A percentile compares a stretch with the other conserved stretches of the same genome.
Conservation (phyloP, 2,888 invertebrate genomes). For the Catocala nupta region DNA sequence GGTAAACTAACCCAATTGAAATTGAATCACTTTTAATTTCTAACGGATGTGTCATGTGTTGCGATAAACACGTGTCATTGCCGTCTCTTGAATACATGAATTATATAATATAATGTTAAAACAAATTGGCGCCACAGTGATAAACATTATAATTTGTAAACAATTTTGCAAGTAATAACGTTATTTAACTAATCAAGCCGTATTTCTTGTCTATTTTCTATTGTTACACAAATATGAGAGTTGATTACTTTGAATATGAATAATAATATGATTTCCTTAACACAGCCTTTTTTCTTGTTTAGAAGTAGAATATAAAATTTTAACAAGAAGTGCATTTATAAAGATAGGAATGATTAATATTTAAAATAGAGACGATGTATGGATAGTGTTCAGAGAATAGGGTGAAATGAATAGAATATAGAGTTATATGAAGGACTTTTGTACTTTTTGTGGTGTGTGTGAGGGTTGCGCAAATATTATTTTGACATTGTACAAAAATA, state of each 20-base stretch:
- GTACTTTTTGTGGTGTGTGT: conserved; percentile 82
- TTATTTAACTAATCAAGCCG: conserved; percentile 35
- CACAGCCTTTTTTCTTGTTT: conserved; percentile 50
- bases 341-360: conserved; percentile 79
- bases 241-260: conserved; percentile 31
- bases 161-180: conserved; percentile 11
- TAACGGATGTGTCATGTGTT: too few species aligned
- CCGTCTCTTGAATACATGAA: background rate
- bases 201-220: conserved; percentile 41
- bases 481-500: conserved; percentile 48
- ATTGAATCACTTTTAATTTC: too few species aligned
- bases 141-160: conserved; percentile 8
- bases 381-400: conserved; percentile 80
- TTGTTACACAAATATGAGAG: conserved; percentile 37
- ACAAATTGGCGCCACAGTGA: conserved; percentile 22
- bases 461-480: conserved; percentile 72
- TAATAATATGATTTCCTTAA: conserved; percentile 28
- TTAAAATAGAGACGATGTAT: conserved; percentile 76
- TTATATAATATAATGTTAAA: conserved; percentile 6
- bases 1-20: too few species aligned
- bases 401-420: conserved; percentile 71
- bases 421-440: conserved; percentile 77
- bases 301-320: conserved; percentile 70
- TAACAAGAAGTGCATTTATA: conserved; percentile 86
- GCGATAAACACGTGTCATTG: too few species aligned